Percentiles rank a stretch among this genome's conserved stretches.
Conservation (phyloP, 2,888 invertebrate genomes). For the Euplagia quadripunctaria region DNA sequence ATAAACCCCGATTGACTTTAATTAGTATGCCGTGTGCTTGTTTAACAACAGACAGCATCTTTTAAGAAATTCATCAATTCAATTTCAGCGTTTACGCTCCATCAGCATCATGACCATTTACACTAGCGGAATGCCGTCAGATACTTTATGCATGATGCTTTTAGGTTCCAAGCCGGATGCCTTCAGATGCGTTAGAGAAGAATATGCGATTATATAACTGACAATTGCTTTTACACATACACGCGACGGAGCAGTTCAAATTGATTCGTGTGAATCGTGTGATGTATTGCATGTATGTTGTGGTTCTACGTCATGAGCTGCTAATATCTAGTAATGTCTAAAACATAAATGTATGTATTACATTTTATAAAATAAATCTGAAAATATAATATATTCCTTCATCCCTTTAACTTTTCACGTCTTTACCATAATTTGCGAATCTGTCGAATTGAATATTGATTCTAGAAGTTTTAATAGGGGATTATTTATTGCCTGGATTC, state of each 20-base stretch:
- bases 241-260: not conserved
- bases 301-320: not conserved
- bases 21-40: no score
- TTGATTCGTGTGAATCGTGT: not conserved
- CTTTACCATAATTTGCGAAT: slow-evolving; percentile 6
- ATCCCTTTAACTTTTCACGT: not conserved
- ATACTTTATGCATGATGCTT: not conserved
- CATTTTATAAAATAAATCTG: not conserved
- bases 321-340: not conserved
- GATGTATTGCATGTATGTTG: no score
- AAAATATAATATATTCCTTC: not conserved
- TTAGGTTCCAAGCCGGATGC: not conserved
- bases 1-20: no score
- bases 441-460: slow-evolving; percentile 28
- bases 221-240: not conserved
- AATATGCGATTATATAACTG: not conserved
- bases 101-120: not conserved
- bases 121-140: not conserved
- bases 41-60: not conserved
- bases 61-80: not conserved
- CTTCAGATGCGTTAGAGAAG: not conserved
- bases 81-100: not conserved
- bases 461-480: slow-evolving; percentile 28
- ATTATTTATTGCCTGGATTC: slow-evolving; percentile 20
- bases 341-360: not conserved